Base-by-base conservation (phyloP, 2,888 invertebrate genomes). In the Machimus rusticus region DNA sequence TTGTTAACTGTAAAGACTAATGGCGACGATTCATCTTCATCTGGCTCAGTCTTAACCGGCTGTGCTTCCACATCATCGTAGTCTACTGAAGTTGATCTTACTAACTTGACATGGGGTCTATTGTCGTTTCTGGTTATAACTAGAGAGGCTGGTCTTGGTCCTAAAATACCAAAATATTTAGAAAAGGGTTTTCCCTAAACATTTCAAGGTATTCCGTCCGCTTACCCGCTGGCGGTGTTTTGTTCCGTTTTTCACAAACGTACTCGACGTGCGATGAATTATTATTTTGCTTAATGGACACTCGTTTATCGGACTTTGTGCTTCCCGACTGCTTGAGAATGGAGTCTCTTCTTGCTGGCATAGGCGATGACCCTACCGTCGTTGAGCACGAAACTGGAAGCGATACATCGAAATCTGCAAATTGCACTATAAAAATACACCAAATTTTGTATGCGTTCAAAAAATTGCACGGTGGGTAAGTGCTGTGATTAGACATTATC, bases 21-120 rank as follows among this genome's bases (percentile, higher is more conserved):
- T 0, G 92, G 92, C 23, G 91, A 90, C 57, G 92, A 92, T 90
- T 92, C 92, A 89, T 92, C 93, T 88, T 92, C 92, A 77, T 91
- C 92, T 86, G 89, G 88, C 88, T 92, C 91, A 82, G 79, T 89
- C 87, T 86, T 87, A 86, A 46, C 66, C 85, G 74, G 89, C 89
- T 92, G 92, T 93, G 91, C 90, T 89, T 92, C 93, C 37, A 92
- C 90, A 85, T 92, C 92, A 76, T 93, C 93, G 87, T 92, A 93
- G 89, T 93, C 93, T 23, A 93, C 91, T 1, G 93, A 93, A 3
- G 92, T 91, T 31, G 93, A 92, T 81, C 93, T 92, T 55, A 92
- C 90, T 88, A 93, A 89, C 88, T 92, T 93, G 87, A 92, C 92
- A 88, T 92, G 92, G 31, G 92, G 89, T 66, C 87, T 86, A 23